Evolutionary conservation across 2,888 invertebrate species (phyloP), one percentile per base, ranked within the genome.

Genomic region (Luffia ferchaultella): DNA sequence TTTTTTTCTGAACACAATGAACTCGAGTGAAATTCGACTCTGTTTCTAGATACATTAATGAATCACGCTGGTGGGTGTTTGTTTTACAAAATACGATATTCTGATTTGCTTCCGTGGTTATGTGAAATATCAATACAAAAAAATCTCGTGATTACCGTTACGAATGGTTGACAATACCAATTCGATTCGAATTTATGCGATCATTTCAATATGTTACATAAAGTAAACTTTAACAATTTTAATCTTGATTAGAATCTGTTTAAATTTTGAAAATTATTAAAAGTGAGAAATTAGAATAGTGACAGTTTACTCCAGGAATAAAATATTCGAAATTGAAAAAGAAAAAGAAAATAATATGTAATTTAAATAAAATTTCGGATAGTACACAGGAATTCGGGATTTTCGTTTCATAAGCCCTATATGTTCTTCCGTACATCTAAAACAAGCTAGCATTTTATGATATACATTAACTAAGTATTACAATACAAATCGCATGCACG

Each of bases 371-470:
- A n/a, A n/a, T n/a, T n/a, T n/a, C n/a, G n/a, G n/a, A n/a, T n/a
- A n/a, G n/a, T n/a, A 30, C 30, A 30, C 30, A 12, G 30, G 30
- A 30, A 7, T 30, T 12, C 30, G 30, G 30, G 43, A 19, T 7
- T 45, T 16, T 46, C 18, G 30, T 20, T 20, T 20, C 3, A 7
- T 12, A 30, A 41, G 19, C 49, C 49, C 43, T 43, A 42, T 18
- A 16, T 20, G 16, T 18, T 20, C 16, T 48, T 49, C 42, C 64
- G 68, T 73, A 76, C 79, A 82, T 78, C 82, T 80, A 82, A 72
- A 76, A 76, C 77, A 82, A 83, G 83, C 83, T 76, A 72, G 79
- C 80, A 79, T 71, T 65, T 70, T 71, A 68, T 64, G 71, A 68
- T 70, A 77, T 75, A 77, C 69, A 74, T 73, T 43, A 73, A 68